Percentiles rank a stretch among this genome's conserved stretches.
These are phyloP conservation scores for Paramacrobiotus metropolitanus DNA, from an alignment of 1,140 invertebrate genomes.

Conservation along the genomic window DNA sequence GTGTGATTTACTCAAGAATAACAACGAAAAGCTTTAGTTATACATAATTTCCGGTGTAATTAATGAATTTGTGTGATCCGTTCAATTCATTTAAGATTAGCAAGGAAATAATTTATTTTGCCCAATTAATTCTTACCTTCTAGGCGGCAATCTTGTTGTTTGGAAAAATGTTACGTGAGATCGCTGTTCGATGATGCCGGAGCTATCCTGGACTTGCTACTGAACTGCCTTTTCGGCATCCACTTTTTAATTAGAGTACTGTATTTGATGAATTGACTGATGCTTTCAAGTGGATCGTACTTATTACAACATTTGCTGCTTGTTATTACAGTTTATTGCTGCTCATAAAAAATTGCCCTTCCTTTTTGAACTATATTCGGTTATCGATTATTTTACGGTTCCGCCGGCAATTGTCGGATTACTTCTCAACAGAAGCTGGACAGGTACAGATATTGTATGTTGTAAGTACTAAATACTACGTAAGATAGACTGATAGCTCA, in stretches of 20 bases:
- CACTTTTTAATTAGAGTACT: neutral
- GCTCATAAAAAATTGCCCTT: neutral
- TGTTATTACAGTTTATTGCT: neutral
- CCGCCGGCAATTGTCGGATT: neutral
- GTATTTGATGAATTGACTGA: no score
- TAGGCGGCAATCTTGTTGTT: neutral
- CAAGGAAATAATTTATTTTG: no score
- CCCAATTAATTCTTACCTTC: conserved; percentile 11
- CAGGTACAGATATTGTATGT: neutral
- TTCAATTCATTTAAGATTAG: no score
- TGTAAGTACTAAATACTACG: neutral
- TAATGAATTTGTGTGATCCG: no score
- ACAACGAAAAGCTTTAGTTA: no score
- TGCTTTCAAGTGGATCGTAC: neutral
- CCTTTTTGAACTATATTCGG: neutral
- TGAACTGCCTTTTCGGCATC: neutral
- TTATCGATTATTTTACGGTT: neutral
- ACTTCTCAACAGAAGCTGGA: neutral
- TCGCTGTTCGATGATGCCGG: neutral
- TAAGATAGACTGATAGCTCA: neutral
- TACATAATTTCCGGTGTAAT: no score
- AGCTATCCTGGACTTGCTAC: neutral
- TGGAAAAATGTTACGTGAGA: neutral
- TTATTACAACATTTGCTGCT: neutral
- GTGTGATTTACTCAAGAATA: no score